phyloP scores from a whole-genome alignment of 2,113 vertebrate species.

The Pterocles orientalis region DNA sequence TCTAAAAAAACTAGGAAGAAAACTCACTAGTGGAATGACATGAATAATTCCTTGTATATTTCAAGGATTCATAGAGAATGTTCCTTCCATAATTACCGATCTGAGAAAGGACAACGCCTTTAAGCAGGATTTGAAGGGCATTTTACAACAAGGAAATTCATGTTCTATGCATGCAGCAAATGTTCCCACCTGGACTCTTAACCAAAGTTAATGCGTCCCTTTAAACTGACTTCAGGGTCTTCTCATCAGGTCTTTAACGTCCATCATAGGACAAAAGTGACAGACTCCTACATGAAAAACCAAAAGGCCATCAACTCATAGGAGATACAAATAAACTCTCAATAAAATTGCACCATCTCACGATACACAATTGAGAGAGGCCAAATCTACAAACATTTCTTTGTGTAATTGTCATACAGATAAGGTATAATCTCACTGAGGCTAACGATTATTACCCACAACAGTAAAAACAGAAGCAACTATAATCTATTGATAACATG shows the following conservation, averaged over 20 bases:
- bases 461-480: conserved; percentile 6
- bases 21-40: conserved; percentile 35
- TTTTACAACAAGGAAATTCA: conserved; percentile 31
- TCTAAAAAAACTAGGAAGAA: conserved; percentile 36
- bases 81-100: not conserved
- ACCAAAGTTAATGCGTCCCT: conserved; percentile 21
- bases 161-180: not conserved
- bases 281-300: not conserved
- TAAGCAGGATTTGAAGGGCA: conserved; percentile 14
- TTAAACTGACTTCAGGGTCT: not conserved
- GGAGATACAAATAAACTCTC: not conserved
- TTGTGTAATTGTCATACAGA: not conserved
- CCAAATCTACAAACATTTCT: not conserved
- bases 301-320: not conserved
- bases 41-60: conserved; percentile 42
- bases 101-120: conserved; percentile 5
- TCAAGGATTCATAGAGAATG: conserved; percentile 2
- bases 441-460: not conserved
- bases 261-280: not conserved
- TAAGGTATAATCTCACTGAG: not conserved
- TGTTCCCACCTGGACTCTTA: not conserved
- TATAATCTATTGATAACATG: not conserved
- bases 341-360: not conserved
- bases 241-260: not conserved
- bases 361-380: not conserved